Base-by-base conservation (phyloP, 2,797 vertebrate genomes). In the Spea hammondii region DNA sequence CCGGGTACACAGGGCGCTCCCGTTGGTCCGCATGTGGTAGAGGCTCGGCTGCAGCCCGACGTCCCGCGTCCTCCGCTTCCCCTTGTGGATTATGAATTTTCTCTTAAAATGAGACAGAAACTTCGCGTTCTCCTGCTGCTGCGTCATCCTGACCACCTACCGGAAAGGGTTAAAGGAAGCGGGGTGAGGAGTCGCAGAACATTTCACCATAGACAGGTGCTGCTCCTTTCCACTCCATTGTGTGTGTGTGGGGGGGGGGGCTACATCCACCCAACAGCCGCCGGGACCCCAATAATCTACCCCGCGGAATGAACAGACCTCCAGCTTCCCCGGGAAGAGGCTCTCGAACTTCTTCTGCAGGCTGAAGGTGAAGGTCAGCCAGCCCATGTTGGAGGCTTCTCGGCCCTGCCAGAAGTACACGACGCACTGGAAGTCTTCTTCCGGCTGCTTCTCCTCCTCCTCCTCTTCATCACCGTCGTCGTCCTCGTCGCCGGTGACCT, bases 321-420 rank as follows among this genome's bases (percentile, higher is more conserved):
- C 96, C 68, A 99, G 90, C 84, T 98, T 99, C 72, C 96, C 97
- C 0, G 96, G 96, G 86, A 99, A 99, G 17, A 99, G 95, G 79
- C 94, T 97, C 89, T 99, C 96, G 0, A 98, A 99, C 89, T 99
- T 99, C 92, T 97, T 99, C 90, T 99, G 97, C 66, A 99, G 91
- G 79, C 96, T 99, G 92, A 99, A 99, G 79, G 97, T 98, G 89
- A 99, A 99, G 45, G 97, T 99, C 82, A 99, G 93, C 98, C 98
- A 99, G 86, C 97, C 98, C 98, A 99, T 99, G 89, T 96, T 99
- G 88, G 98, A 99, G 76, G 98, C 97, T 86, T 99, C 95, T 0
- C 98, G 89, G 88, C 97, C 97, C 90, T 99, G 98, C 98, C 98
- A 99, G 92, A 99, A 99, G 86, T 99, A 99, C 70, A 99, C 96